A percentile compares a stretch with the other conserved stretches of the same genome.
Conservation (phyloP, 2,113 vertebrate species). For the Sebastes schlegelii region DNA sequence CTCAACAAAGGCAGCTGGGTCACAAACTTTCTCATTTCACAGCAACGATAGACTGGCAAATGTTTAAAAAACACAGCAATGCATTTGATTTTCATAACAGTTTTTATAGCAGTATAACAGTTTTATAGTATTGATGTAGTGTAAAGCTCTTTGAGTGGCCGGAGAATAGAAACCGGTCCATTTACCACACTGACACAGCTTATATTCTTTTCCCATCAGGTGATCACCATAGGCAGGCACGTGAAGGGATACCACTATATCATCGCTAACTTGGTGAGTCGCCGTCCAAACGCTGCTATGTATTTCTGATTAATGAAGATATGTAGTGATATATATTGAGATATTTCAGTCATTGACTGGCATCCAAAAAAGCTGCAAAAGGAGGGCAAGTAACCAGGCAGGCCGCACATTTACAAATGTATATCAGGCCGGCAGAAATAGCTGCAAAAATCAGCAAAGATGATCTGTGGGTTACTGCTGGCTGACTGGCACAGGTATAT, state of each 20-base stretch:
- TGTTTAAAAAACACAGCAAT: neutral
- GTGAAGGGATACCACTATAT: slow-evolving; percentile 99
- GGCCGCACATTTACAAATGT: neutral
- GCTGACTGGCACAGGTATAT: neutral
- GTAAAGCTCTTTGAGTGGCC: too few relatives aligned
- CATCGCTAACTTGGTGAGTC: slow-evolving; percentile 95
- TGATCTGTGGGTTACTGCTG: neutral
- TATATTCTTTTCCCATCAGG: slow-evolving; percentile 79
- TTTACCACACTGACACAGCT: neutral
- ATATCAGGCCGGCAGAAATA: neutral
- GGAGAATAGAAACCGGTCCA: too few relatives aligned
- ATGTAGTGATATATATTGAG: neutral
- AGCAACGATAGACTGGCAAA: too few relatives aligned
- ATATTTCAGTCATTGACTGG: neutral
- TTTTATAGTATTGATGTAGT: neutral
- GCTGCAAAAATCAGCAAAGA: neutral
- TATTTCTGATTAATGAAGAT: neutral
- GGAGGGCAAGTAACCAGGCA: neutral
- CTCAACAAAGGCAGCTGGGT: too few relatives aligned
- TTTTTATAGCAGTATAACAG: neutral
- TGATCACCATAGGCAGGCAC: slow-evolving; percentile 97
- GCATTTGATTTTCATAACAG: neutral
- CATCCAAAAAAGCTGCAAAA: neutral
- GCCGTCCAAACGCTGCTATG: neutral
- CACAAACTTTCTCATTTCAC: too few relatives aligned